Evolutionary conservation across 2,888 invertebrate genomes (phyloP), one percentile per base, ranked within the genome.

Genomic region (Drosophila hawaiiensis): DNA sequence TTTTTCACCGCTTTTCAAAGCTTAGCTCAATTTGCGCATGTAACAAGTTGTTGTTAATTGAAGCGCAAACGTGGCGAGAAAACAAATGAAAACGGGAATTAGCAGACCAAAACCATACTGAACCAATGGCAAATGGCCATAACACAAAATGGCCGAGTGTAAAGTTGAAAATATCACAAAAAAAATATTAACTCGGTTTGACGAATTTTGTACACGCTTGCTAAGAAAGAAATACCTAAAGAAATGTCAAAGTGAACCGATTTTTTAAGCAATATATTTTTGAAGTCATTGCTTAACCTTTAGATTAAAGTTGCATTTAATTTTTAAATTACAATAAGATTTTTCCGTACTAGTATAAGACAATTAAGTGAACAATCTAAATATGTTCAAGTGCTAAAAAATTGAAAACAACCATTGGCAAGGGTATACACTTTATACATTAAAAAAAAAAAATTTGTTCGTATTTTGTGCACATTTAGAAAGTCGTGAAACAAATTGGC

Each of bases 21-120:
- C 74, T 73, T 82, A 78, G 82, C 76, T 80, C 80, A 81, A 80
- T 88, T 90, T 83, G 90, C 76, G 80, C 78, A 90, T 85, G 82
- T 90, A 90, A 90, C 90, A 91, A 85, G 86, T 90, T 85, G 82
- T 82, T 90, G 90, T 84, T 90, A 90, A 90, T 90, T 91, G 83
- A 86, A 76, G 73, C 70, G 72, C 83, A 90, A 91, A 90, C 73
- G 88, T 70, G 72, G 52, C 68, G 70, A 78, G 63, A 75, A 74
- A 88, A 86, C 71, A 84, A 83, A 58, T 79, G 68, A 74, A 82
- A 84, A 61, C 55, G 76, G 69, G 67, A 77, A 82, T 82, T 78
- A 82, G 83, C 75, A 59, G 78, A 69, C 64, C 68, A 29, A 53
- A 73, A 41, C 47, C 54, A 52, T 25, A 52, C 31, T 39, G 64